Conservation (phyloP, 2,888 invertebrate species). For the Leucophenga maculata region DNA sequence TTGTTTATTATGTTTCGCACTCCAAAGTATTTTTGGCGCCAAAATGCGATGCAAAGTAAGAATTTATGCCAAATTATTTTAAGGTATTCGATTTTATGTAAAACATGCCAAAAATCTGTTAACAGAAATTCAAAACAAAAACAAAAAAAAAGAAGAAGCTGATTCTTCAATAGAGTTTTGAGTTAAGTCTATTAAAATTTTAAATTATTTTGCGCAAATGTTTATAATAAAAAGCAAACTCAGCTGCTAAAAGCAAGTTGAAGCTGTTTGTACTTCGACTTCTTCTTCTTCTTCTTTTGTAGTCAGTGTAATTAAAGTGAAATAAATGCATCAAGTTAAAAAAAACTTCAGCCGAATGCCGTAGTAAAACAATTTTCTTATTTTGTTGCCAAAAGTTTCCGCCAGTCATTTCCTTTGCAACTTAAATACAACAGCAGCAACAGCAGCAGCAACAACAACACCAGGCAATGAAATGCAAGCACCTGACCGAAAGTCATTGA, state of each 20-base stretch:
- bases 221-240: no score
- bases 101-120: no score
- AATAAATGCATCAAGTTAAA: not conserved
- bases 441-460: not conserved
- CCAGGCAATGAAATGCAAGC: not conserved
- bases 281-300: not conserved
- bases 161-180: no score
- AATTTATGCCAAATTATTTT: not conserved
- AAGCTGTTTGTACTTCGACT: not conserved
- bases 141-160: not conserved
- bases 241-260: no score
- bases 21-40: not conserved
- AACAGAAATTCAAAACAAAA: not conserved
- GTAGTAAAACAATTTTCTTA: constrained; percentile 6
- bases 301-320: not conserved
- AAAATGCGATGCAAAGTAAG: not conserved
- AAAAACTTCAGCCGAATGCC: not conserved
- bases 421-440: not conserved
- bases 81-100: no score
- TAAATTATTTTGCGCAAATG: no score
- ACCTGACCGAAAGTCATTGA: constrained; percentile 13
- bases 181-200: no score
- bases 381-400: constrained; percentile 12
- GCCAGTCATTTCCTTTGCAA: not conserved
- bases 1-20: constrained; percentile 28